phyloP scores from a whole-genome alignment of 1,140 invertebrate genomes.

The Drosophila nebulosa region DNA sequence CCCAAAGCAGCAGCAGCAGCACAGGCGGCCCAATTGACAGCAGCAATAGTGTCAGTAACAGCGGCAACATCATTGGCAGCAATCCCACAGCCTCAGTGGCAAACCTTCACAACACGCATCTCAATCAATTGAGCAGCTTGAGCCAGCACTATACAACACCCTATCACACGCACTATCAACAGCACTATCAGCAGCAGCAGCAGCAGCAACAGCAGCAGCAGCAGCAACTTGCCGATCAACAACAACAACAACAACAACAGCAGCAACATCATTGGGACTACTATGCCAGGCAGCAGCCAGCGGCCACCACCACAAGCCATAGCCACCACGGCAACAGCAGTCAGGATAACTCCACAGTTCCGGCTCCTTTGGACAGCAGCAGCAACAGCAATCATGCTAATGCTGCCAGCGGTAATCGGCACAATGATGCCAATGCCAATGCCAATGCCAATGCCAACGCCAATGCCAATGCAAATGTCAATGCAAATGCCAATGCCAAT shows the following conservation, averaged over 20 bases:
- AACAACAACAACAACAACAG: constrained; percentile 64
- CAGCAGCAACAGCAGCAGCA: constrained; percentile 61
- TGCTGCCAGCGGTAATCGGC: constrained; percentile 30
- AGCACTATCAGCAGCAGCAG: constrained; percentile 46
- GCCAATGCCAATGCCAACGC: no score
- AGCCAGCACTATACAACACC: constrained; percentile 70
- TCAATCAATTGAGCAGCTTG: constrained; percentile 72
- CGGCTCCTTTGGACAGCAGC: constrained; percentile 51
- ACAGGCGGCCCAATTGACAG: constrained; percentile 61
- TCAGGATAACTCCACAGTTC: constrained; percentile 32
- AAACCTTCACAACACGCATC: constrained; percentile 64
- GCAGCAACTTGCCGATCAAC: constrained; percentile 41
- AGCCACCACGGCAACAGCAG: constrained; percentile 28
- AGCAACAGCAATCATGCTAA: constrained; percentile 47
- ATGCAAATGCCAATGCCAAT: no score
- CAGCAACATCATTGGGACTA: constrained; percentile 76
- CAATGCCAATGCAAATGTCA: no score
- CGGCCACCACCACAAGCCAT: constrained; percentile 30
- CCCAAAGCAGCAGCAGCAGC: constrained; percentile 70
- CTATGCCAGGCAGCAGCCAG: constrained; percentile 73
- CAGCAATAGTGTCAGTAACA: constrained; percentile 38
- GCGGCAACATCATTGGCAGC: constrained; percentile 53
- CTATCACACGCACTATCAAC: constrained; percentile 50
- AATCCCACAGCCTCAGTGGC: constrained; percentile 28
- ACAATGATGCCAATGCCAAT: constrained; percentile 49